These are phyloP conservation scores for Ciconia nigra DNA, from an alignment of 2,797 vertebrate species.

Conservation along the genomic window DNA sequence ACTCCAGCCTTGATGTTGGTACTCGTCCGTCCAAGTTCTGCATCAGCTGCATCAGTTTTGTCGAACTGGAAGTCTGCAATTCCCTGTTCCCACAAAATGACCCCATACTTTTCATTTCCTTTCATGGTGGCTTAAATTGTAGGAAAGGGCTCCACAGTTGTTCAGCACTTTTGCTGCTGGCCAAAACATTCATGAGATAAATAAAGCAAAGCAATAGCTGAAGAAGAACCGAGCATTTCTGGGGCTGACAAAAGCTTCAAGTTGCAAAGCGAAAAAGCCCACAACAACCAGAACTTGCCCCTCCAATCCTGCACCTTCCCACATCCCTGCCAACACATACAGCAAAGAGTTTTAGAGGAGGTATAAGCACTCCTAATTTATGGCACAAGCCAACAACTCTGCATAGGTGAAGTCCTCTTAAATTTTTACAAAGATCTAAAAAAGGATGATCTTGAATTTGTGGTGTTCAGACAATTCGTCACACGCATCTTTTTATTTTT, in stretches of 20 bases:
- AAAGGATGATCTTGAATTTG: not conserved
- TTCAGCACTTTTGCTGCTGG: not conserved
- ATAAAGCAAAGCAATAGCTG: not conserved
- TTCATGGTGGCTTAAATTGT: not conserved
- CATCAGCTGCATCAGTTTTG: not conserved
- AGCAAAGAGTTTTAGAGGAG: not conserved
- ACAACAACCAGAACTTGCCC: not conserved
- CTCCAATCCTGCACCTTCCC: constrained; percentile 11
- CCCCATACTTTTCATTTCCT: not conserved
- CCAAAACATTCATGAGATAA: not conserved
- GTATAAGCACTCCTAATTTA: not conserved
- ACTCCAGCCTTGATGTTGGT: not conserved
- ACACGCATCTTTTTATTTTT: not conserved
- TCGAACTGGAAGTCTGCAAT: not conserved
- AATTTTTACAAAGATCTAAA: not conserved
- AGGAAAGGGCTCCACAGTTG: not conserved
- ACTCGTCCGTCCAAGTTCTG: not conserved
- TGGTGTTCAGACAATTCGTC: not conserved
- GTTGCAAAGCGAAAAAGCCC: constrained; percentile 1
- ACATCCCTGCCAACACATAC: constrained; percentile 17
- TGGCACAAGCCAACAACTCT: not conserved
- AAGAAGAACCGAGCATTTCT: not conserved
- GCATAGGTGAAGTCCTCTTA: not conserved
- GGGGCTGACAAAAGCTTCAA: not conserved
- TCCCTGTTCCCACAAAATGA: not conserved